Evolutionary conservation across 2,113 vertebrate species (phyloP), one percentile per base, ranked within the genome.

Genomic region (Sceloporus undulatus): DNA sequence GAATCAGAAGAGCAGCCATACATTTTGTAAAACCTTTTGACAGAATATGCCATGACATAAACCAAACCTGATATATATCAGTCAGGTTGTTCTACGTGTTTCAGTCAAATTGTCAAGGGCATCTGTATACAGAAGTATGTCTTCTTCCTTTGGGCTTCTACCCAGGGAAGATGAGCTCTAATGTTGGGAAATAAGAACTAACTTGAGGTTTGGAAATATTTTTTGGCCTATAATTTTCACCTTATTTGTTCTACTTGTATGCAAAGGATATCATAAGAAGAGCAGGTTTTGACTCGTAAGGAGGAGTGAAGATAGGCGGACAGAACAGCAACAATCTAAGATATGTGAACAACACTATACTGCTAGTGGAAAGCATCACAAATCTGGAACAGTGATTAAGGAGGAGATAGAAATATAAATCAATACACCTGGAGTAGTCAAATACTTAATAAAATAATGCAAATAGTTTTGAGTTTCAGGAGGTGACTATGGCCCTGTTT

Each of bases 1-100:
- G 77, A 78, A 38, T 84, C 76, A 34, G 42, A 0, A 2, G 0
- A 73, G 74, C 38, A 89, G 70, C 8, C 73, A 0, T 0, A 0
- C 5, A 19, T 29, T 52, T 71, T 83, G 42, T 21, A 70, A 23
- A 70, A 16, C 16, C n/a, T 18, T 9, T 85, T 54, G 42, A 1
- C 34, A 80, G 1, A 84, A 6, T 21, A 14, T 18, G 18, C 29
- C 27, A 5, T 85, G 66, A 10, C 1, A 75, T 62, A 73, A n/a
- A 27, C 77, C 34, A 14, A 40, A 59, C 54, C 38, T 19, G 0
- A 8, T 25, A 59, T 34, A 85, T 59, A 27, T 5, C 42, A 84
- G 27, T n/a, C 25, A 73, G 18, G 4, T 82, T 85, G 76, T 8
- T 4, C 5, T 78, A 75, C 56, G 70, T 14, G 42, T 75, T 10